Conservation (phyloP, 2,797 vertebrate genomes). For the Setipinna tenuifilis region DNA sequence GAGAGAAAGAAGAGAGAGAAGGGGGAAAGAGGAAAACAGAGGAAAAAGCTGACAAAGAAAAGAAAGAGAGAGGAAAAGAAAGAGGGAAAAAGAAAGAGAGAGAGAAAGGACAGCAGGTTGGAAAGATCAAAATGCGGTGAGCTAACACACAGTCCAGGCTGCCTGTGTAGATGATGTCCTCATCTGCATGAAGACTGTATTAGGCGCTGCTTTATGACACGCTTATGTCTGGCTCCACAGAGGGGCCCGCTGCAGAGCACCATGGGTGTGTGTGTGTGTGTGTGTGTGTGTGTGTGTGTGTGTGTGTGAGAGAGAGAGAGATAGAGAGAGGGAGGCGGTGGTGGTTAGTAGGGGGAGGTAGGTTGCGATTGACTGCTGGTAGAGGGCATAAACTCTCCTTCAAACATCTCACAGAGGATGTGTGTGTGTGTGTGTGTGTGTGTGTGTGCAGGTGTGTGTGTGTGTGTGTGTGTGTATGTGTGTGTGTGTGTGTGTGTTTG, state of each 20-base stretch:
- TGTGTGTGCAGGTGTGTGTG: constrained; percentile 22
- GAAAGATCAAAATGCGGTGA: background rate
- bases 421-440: background rate
- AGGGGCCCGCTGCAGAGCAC: background rate
- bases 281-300: too few relatives aligned
- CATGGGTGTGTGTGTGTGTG: too few relatives aligned
- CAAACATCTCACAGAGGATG: background rate
- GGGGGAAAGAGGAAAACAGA: too few relatives aligned
- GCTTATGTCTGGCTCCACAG: background rate
- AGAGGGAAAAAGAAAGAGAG: background rate
- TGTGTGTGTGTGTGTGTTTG: background rate
- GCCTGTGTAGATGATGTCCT: background rate
- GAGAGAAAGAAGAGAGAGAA: too few relatives aligned
- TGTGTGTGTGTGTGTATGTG: constrained; percentile 16
- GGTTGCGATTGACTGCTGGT: background rate
- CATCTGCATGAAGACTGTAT: background rate
- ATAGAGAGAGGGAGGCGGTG: background rate
- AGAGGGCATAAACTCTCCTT: background rate
- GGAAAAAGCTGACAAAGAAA: too few relatives aligned
- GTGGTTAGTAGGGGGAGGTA: background rate
- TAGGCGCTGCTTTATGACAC: background rate
- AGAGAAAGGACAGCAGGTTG: background rate
- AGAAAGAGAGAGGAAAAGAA: too few relatives aligned
- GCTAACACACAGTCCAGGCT: background rate
- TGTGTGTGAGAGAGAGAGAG: background rate